A percentile compares a stretch with the other conserved stretches of the same genome.
These are phyloP conservation scores for Nysson spinosus DNA, from an alignment of 2,888 invertebrate genomes.

Conservation along the genomic window DNA sequence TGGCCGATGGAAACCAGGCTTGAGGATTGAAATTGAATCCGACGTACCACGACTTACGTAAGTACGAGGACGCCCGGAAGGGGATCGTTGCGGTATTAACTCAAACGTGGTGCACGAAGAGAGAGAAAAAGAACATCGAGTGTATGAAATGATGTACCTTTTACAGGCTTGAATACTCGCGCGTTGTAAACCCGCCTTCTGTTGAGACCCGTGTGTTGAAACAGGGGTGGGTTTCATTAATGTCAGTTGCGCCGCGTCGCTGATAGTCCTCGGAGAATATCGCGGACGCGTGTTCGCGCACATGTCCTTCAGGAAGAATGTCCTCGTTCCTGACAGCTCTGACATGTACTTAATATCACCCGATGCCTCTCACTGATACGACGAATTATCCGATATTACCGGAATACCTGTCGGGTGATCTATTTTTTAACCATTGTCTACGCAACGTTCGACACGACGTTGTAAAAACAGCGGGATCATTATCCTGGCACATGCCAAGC, in stretches of 20 bases:
- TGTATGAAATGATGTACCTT: slow-evolving; percentile 20
- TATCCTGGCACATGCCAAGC: too few species aligned
- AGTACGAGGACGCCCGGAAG: slow-evolving; percentile 54
- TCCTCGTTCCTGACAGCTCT: slow-evolving; percentile 43
- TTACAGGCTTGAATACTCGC: slow-evolving; percentile 37
- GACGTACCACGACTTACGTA: slow-evolving; percentile 42
- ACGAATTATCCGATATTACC: slow-evolving; percentile 18
- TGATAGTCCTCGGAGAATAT: slow-evolving; percentile 39
- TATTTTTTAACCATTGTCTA: neutral
- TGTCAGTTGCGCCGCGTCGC: slow-evolving; percentile 55
- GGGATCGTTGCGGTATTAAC: slow-evolving; percentile 54
- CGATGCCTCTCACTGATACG: slow-evolving; percentile 44
- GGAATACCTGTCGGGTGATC: neutral
- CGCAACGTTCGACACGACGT: neutral
- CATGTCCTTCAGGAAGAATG: slow-evolving; percentile 24
- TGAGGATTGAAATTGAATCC: slow-evolving; percentile 54
- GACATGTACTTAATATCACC: slow-evolving; percentile 46
- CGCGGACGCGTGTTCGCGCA: slow-evolving; percentile 40
- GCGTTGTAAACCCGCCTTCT: slow-evolving; percentile 44
- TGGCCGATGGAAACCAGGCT: slow-evolving; percentile 15
- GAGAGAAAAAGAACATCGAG: too few species aligned
- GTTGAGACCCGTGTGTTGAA: too few species aligned
- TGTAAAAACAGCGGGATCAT: too few species aligned
- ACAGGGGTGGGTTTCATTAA: slow-evolving; percentile 55
- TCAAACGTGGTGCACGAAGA: slow-evolving; percentile 15